These are phyloP conservation scores for Pachypsylla venusta DNA, from an alignment of 1,140 invertebrate species.

Conservation along the genomic window DNA sequence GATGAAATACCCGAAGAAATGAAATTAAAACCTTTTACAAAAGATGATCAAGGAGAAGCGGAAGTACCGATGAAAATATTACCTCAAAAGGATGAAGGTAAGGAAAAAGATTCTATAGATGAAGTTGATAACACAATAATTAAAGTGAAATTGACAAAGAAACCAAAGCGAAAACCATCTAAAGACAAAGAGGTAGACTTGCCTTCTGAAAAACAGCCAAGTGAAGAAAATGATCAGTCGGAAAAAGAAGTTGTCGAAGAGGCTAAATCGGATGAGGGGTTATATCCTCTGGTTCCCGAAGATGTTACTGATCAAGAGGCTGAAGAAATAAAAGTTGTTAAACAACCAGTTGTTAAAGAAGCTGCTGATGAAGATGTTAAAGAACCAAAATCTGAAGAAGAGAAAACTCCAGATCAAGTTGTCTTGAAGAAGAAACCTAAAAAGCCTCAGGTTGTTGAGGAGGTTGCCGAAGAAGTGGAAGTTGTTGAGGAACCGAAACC, in stretches of 20 bases:
- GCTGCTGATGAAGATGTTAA: slow-evolving; percentile 8
- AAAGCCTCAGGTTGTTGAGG: slow-evolving; percentile 27
- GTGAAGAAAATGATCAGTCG: slow-evolving; percentile 12
- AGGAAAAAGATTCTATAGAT: slow-evolving; percentile 14
- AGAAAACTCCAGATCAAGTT: slow-evolving; percentile 22
- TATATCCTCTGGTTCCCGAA: no score
- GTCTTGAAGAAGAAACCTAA: slow-evolving; percentile 31
- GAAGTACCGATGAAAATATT: slow-evolving; percentile 22
- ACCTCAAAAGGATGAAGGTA: neutral
- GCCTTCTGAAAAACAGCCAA: no score
- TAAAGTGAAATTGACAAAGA: slow-evolving; percentile 13
- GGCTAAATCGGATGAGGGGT: no score
- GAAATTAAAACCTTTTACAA: slow-evolving; percentile 22
- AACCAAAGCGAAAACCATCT: slow-evolving; percentile 13
- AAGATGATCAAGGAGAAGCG: slow-evolving; percentile 23
- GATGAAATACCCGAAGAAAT: slow-evolving; percentile 21
- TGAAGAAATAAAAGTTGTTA: slow-evolving; percentile 16
- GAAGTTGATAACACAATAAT: slow-evolving; percentile 15
- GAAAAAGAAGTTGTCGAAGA: neutral
- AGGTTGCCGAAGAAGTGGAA: slow-evolving; percentile 33
- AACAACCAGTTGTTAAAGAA: slow-evolving; percentile 9
- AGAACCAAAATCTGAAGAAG: slow-evolving; percentile 20
- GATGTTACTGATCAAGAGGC: slow-evolving; percentile 16
- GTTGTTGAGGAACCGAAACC: slow-evolving; percentile 23
- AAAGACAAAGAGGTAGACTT: slow-evolving; percentile 13